Base-by-base conservation (phyloP, 2,888 invertebrate genomes). In the Entomobrya multifasciata region DNA sequence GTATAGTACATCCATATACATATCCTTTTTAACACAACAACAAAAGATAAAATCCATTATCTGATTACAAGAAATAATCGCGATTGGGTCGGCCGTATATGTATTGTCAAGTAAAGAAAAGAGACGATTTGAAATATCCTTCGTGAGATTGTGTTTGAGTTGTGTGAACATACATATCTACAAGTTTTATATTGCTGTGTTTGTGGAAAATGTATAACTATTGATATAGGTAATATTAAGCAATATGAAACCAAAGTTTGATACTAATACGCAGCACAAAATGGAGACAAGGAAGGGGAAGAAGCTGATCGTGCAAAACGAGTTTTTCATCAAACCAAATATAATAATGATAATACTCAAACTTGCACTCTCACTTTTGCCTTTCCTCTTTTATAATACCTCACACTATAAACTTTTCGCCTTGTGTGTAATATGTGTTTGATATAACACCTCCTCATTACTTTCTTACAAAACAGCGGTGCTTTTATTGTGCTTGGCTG, bases 241-340 rank as follows among this genome's bases (percentile, higher is more conserved):
- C 17, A 44, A 67, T 44, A 67, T 67, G 41, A 67, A 67, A 44
- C 67, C 41, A 67, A n/a, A n/a, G n/a, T n/a, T n/a, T n/a, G n/a
- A n/a, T n/a, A n/a, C n/a, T 67, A 44, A 27, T 44, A 44, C 44
- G 36, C 41, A 41, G 65, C 13, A 67, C 67, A 67, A 13, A 79
- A 79, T 49, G 52, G 65, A 41, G 76, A 41, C 57, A 25, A 44
- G 62, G 10, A 62, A 67, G 74, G 82, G 74, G 82, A 74, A 74
- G 74, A 36, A 79, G 30, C 65, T 82, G 74, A 62, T 82, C 60
- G 62, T 47, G 62, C 74, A 49, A 82, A 82, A 82, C 72, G 82
- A 82, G 82, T 82, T 82, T 82, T 82, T 82, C 82, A 82, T 82
- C 82, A 74, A 74, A 82, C 74, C 60, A 77, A 77, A 77, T n/a